These are phyloP conservation scores for Acheta domesticus DNA, from an alignment of 2,888 invertebrate species.

Conservation along the genomic window DNA sequence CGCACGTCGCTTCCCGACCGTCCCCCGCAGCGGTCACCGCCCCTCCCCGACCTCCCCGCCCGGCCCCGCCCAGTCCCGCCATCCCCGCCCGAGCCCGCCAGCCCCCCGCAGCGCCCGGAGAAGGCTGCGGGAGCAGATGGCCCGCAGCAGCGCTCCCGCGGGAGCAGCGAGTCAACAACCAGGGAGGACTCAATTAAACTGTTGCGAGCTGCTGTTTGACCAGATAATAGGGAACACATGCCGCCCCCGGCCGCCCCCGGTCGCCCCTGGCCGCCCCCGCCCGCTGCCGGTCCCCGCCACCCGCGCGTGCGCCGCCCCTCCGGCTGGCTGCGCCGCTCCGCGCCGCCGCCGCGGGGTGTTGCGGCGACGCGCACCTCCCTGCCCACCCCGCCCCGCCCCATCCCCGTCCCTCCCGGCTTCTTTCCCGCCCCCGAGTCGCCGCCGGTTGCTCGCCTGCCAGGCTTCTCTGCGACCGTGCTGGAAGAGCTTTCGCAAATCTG, in stretches of 20 bases:
- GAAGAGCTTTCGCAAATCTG: too few relatives aligned
- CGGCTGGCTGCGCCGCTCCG: background rate
- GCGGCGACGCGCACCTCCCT: too few relatives aligned
- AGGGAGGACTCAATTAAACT: conserved; percentile 33
- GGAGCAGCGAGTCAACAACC: conserved; percentile 31
- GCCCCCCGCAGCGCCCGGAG: background rate
- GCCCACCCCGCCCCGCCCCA: too few relatives aligned
- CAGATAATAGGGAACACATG: conserved; percentile 30
- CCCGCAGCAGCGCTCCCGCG: conserved; percentile 24
- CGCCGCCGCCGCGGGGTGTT: too few relatives aligned
- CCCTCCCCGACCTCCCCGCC: background rate
- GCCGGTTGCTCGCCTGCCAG: too few relatives aligned
- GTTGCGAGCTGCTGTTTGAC: conserved; percentile 31
- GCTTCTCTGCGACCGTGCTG: too few relatives aligned
- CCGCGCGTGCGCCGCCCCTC: background rate
- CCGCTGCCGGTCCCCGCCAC: background rate
- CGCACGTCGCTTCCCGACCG: background rate
- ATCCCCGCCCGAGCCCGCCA: background rate
- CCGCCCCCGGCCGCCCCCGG: background rate
- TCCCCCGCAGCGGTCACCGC: background rate
- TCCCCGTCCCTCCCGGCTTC: too few relatives aligned
- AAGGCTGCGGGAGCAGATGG: background rate
- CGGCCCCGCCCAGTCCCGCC: background rate
- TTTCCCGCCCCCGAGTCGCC: too few relatives aligned
- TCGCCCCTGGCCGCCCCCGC: conserved; percentile 11